Percentiles rank a stretch among this genome's conserved stretches.
phyloP scores from a whole-genome alignment of 2,113 vertebrate genomes.

The Pseudorasbora parva region DNA sequence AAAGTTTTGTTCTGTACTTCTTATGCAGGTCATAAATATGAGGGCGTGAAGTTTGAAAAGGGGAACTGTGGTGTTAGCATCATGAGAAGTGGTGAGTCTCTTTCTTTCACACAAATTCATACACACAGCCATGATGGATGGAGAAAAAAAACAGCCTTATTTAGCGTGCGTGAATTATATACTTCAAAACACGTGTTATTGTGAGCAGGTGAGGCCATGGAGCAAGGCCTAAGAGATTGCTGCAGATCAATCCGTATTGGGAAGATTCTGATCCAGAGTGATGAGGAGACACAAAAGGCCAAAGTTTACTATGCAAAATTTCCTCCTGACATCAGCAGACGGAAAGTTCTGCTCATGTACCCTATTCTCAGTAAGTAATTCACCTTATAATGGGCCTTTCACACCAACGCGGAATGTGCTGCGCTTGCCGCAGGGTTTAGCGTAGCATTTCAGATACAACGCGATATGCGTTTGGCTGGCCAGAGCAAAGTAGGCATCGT shows the following conservation, averaged over 20 bases:
- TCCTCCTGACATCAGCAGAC: slow-evolving; percentile 92
- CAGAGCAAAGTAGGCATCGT: no score
- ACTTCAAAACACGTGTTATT: neutral
- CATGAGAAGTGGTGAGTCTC: slow-evolving; percentile 93
- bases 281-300: slow-evolving; percentile 95
- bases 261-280: slow-evolving; percentile 98
- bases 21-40: slow-evolving; percentile 91
- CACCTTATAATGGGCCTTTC: neutral
- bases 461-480: no score
- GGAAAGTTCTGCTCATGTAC: slow-evolving; percentile 98
- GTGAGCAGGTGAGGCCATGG: slow-evolving; percentile 92
- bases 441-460: no score
- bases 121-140: neutral
- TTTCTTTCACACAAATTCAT: neutral
- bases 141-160: no score
- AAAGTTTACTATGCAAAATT: slow-evolving; percentile 99
- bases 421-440: no score
- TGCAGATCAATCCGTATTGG: slow-evolving; percentile 96
- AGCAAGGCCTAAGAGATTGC: slow-evolving; percentile 95
- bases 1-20: slow-evolving; percentile 49
- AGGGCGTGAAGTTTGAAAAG: slow-evolving; percentile 97
- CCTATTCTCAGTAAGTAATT: slow-evolving; percentile 85
- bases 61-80: slow-evolving; percentile 99
- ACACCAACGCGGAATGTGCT: no score
- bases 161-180: neutral